A percentile compares a stretch with the other conserved stretches of the same genome.
Conservation (phyloP, 2,888 invertebrate genomes). For the Sesia apiformis region DNA sequence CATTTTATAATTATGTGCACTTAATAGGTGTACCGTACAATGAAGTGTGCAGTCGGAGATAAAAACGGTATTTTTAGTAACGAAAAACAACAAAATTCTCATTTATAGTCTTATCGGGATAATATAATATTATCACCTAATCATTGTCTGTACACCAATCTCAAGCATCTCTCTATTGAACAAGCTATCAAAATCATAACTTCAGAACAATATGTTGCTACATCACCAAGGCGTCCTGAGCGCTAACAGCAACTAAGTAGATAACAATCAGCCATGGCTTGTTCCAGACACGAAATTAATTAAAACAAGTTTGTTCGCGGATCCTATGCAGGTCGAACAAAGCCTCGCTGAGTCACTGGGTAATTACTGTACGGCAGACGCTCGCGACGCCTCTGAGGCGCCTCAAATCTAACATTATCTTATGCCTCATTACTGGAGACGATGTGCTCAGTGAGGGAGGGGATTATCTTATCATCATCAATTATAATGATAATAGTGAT, state of each 20-base stretch:
- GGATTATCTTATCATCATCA: background rate
- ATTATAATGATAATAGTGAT: background rate
- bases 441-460: background rate
- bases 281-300: constrained; percentile 75
- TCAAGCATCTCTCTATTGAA: too few relatives aligned
- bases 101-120: too few relatives aligned
- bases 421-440: background rate
- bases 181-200: constrained; percentile 31
- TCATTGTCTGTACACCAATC: too few relatives aligned
- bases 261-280: constrained; percentile 71
- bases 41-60: too few relatives aligned
- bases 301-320: constrained; percentile 75
- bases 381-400: constrained; percentile 33
- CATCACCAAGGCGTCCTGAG: constrained; percentile 62
- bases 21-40: too few relatives aligned
- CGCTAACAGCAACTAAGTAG: constrained; percentile 71
- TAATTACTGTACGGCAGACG: constrained; percentile 61
- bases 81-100: too few relatives aligned
- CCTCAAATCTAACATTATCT: constrained; percentile 33
- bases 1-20: too few relatives aligned
- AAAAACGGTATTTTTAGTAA: too few relatives aligned
- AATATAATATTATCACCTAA: too few relatives aligned
- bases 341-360: constrained; percentile 71
- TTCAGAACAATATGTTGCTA: constrained; percentile 62
- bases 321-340: constrained; percentile 71